These are phyloP conservation scores for Microcebus ravelobensis DNA, from an alignment of 2,113 vertebrate species.

Conservation along the genomic window DNA sequence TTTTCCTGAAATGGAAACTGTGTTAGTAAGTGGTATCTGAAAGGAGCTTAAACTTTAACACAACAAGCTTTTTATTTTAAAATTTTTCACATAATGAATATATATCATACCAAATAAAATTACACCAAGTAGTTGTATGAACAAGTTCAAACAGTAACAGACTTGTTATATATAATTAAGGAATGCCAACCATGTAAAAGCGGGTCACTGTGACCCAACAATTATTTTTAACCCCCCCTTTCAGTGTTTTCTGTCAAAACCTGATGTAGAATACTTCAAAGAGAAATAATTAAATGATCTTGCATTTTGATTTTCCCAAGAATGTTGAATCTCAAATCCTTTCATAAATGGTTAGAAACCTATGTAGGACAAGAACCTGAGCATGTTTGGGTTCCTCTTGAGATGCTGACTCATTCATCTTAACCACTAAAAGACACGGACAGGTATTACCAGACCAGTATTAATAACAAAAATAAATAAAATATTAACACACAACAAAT, in stretches of 20 bases:
- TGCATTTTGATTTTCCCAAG: not conserved
- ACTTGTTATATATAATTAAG: not conserved
- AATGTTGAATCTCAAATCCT: slow-evolving; percentile 45
- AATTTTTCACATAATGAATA: slow-evolving; percentile 23
- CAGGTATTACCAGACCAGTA: not conserved
- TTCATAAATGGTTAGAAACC: slow-evolving; percentile 54
- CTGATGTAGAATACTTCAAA: slow-evolving; percentile 40
- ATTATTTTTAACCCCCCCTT: not conserved
- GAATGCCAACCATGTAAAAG: not conserved
- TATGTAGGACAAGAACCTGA: slow-evolving; percentile 64
- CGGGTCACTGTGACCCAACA: not conserved
- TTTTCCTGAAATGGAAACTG: slow-evolving; percentile 59
- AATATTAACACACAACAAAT: slow-evolving; percentile 39
- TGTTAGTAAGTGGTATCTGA: slow-evolving; percentile 9
- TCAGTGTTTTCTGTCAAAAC: slow-evolving; percentile 49
- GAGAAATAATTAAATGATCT: slow-evolving; percentile 15
- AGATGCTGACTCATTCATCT: slow-evolving; percentile 62
- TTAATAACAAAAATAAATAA: slow-evolving; percentile 35
- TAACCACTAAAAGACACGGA: not conserved
- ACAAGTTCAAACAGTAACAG: slow-evolving; percentile 23
- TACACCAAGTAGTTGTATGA: slow-evolving; percentile 26
- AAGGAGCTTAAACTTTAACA: not conserved
- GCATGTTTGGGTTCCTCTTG: slow-evolving; percentile 29
- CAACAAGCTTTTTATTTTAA: slow-evolving; percentile 21
- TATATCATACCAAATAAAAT: slow-evolving; percentile 53